A percentile compares a stretch with the other conserved stretches of the same genome.
phyloP scores from a whole-genome alignment of 2,113 vertebrate genomes.

The Xyliphius kryptos region DNA sequence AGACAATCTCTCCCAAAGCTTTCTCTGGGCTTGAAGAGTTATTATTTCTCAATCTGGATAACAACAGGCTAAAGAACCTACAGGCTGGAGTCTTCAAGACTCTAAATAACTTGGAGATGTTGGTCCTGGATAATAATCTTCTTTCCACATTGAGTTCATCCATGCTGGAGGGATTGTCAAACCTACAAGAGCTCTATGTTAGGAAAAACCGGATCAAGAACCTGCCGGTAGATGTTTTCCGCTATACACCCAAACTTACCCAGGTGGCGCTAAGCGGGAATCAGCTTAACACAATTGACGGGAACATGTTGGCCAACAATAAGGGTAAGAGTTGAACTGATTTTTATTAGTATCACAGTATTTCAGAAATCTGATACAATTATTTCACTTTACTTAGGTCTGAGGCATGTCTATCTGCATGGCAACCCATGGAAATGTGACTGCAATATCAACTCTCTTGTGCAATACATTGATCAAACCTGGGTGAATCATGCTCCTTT shows the following conservation, averaged over 20 bases:
- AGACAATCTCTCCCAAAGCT: conserved; percentile 57
- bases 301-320: conserved; percentile 53
- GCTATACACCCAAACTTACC: conserved; percentile 56
- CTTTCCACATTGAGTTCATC: conserved; percentile 49
- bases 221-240: conserved; percentile 57
- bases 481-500: conserved; percentile 46
- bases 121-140: conserved; percentile 68
- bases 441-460: conserved; percentile 58
- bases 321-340: conserved; percentile 57
- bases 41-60: conserved; percentile 68
- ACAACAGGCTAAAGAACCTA: conserved; percentile 61
- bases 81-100: conserved; percentile 51
- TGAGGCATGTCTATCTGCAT: conserved; percentile 61
- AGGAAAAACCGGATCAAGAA: conserved; percentile 62
- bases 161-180: conserved; percentile 55
- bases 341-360: too few species aligned
- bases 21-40: conserved; percentile 62
- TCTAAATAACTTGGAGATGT: conserved; percentile 57
- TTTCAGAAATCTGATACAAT: too few species aligned
- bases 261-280: conserved; percentile 67
- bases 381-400: too few species aligned
- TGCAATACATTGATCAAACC: conserved; percentile 54
- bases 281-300: conserved; percentile 60
- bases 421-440: conserved; percentile 67
- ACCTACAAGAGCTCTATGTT: conserved; percentile 64